Percentiles rank a stretch among this genome's conserved stretches.
Conservation (phyloP, 64 coral and sea anemone species). For the Platygyra sinensis region DNA sequence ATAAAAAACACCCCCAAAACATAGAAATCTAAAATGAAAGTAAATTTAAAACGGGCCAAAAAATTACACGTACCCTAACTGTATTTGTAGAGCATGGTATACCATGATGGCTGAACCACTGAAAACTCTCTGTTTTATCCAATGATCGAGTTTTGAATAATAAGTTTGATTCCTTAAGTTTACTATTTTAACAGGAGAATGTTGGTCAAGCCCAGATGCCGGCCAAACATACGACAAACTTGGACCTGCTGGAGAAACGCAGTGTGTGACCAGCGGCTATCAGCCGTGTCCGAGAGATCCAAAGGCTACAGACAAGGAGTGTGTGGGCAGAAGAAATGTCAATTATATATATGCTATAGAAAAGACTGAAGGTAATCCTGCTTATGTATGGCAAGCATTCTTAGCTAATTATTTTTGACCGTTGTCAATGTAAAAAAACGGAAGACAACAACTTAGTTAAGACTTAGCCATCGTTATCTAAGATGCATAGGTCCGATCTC, state of each 20-base stretch:
- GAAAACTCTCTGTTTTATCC: too few relatives aligned
- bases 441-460: too few relatives aligned
- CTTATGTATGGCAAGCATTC: too few relatives aligned
- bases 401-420: background rate
- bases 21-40: too few relatives aligned
- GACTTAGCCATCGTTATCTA: too few relatives aligned
- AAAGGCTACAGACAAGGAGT: conserved; percentile 17
- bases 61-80: too few relatives aligned
- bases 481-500: too few relatives aligned
- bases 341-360: conserved; percentile 54
- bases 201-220: conserved; percentile 40
- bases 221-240: conserved; percentile 7
- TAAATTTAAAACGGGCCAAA: too few relatives aligned
- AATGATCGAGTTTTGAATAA: too few relatives aligned
- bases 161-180: background rate
- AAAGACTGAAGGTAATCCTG: background rate
- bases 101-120: too few relatives aligned
- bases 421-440: background rate
- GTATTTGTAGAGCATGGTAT: too few relatives aligned
- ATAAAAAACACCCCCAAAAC: too few relatives aligned
- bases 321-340: conserved; percentile 35
- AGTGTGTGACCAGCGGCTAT: conserved; percentile 32
- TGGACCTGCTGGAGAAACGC: background rate
- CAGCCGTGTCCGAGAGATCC: conserved; percentile 20
- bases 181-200: conserved; percentile 23